phyloP scores from a whole-genome alignment of 92 coral and sea anemone species.

The Phenganax subtilis region DNA sequence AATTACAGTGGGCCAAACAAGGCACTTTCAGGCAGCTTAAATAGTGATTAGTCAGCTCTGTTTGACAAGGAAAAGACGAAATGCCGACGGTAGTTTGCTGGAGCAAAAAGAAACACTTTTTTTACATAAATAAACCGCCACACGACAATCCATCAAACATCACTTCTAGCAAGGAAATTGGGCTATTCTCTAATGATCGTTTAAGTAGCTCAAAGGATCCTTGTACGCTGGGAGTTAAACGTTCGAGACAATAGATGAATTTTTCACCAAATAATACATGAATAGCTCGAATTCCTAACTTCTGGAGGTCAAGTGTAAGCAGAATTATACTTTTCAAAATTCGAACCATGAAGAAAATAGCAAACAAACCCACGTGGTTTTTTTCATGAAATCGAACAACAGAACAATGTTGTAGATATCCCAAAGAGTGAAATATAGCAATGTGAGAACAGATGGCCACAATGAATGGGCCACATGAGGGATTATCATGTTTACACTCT shows the following conservation, averaged over 20 bases:
- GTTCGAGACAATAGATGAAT: conserved; percentile 7
- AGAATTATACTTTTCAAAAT: not conserved
- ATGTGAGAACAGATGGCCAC: not conserved
- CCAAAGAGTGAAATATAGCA: not conserved
- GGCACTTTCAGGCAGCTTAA: conserved; percentile 32
- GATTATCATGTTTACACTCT: conserved; percentile 27
- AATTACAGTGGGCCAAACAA: conserved; percentile 31
- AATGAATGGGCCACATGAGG: conserved; percentile 37
- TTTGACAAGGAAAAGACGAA: conserved; percentile 29
- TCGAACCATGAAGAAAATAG: not conserved
- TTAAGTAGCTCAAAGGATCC: not conserved
- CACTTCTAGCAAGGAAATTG: conserved; percentile 11
- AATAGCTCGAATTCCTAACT: conserved; percentile 29
- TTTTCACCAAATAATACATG: conserved; percentile 25
- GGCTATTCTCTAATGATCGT: conserved; percentile 17
- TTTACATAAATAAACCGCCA: not conserved
- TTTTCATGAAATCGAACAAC: not conserved
- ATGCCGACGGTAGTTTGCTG: conserved; percentile 11
- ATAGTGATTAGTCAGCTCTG: conserved; percentile 32
- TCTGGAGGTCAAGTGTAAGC: not conserved
- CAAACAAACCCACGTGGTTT: not conserved
- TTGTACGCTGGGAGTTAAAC: conserved; percentile 3
- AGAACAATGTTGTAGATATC: not conserved
- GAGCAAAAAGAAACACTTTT: not conserved
- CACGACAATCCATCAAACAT: conserved; percentile 21